Percentiles rank a stretch among this genome's conserved stretches.
These are phyloP conservation scores for Alectura lathami DNA, from an alignment of 2,113 vertebrate genomes.

Conservation along the genomic window DNA sequence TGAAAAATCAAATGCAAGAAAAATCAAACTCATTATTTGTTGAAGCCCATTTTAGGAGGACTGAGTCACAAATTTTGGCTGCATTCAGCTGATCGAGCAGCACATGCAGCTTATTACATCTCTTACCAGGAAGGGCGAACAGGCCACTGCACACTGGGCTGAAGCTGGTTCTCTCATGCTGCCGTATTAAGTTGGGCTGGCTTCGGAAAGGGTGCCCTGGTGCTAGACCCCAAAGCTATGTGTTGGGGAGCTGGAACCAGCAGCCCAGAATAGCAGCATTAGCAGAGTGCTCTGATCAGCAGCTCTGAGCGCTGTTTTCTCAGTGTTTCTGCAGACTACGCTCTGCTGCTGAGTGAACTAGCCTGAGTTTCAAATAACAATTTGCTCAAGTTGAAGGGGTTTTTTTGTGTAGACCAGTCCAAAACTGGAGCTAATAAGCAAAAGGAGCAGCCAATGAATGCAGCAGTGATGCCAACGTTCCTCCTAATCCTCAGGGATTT, in stretches of 20 bases:
- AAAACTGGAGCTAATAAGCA: neutral
- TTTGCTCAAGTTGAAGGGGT: neutral
- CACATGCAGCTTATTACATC: neutral
- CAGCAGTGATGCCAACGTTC: neutral
- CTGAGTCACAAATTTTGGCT: neutral
- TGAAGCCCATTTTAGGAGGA: neutral
- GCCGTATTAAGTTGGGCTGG: fast-evolving
- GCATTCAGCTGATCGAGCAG: neutral
- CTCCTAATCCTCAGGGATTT: neutral
- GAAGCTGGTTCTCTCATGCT: fast-evolving
- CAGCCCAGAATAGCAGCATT: fast-evolving
- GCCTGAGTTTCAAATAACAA: neutral
- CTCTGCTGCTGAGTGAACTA: neutral
- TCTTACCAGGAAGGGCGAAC: neutral
- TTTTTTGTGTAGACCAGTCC: neutral
- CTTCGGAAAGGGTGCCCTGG: neutral
- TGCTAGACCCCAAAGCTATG: fast-evolving
- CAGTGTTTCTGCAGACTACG: neutral
- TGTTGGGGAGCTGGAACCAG: too few species aligned
- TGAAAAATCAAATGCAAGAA: neutral
- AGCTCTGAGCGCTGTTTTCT: neutral
- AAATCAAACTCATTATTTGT: neutral
- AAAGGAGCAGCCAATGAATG: neutral
- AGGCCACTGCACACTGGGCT: neutral
- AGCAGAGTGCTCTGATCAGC: neutral